Base-by-base conservation (phyloP, 2,888 invertebrate genomes). In the Dendrolimus houi region DNA sequence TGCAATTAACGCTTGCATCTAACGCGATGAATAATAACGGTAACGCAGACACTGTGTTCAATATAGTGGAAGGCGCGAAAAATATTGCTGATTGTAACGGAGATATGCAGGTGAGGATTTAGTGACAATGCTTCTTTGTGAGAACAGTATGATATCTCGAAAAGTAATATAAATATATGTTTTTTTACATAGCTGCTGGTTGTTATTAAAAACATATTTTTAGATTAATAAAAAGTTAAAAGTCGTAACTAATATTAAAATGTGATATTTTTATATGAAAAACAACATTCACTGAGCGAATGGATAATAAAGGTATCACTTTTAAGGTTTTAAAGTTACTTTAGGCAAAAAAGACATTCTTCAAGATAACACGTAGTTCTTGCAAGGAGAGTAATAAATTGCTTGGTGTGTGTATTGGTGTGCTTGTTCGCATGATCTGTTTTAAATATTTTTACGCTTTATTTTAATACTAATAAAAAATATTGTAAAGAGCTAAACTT, bases 1-100 rank as follows among this genome's bases (percentile, higher is more conserved):
- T 88, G 73, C 90, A 89, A 88, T 81, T 90, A 90, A 90, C 90
- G 84, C 87, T 90, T 87, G 83, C 88, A 69, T 87, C 89, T 87
- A 88, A 89, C 69, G 77, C 82, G 71, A 80, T 81, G 71, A 85
- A 87, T 81, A 87, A 87, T 77, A 89, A 87, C 72, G 83, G 72
- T 75, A 79, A 74, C 66, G 67, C 81, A 59, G 83, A 85, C 60
- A 69, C 81, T 68, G 74, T 81, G 64, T 85, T 87, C 75, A 85
- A 74, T 72, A 66, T 81, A 61, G 66, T 77, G 71, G 87, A 87
- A 64, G 68, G 77, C 61, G 69, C 71, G 59, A 86, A 86, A 79
- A 70, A 69, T 64, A 79, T 80, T 67, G 70, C 75, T 71, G 84
- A 87, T 61, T 74, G 71, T 67, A 85, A 82, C 66, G 82, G 80